These are phyloP conservation scores for Aphaenogaster floridana DNA, from an alignment of 1,140 invertebrate genomes.

Conservation along the genomic window DNA sequence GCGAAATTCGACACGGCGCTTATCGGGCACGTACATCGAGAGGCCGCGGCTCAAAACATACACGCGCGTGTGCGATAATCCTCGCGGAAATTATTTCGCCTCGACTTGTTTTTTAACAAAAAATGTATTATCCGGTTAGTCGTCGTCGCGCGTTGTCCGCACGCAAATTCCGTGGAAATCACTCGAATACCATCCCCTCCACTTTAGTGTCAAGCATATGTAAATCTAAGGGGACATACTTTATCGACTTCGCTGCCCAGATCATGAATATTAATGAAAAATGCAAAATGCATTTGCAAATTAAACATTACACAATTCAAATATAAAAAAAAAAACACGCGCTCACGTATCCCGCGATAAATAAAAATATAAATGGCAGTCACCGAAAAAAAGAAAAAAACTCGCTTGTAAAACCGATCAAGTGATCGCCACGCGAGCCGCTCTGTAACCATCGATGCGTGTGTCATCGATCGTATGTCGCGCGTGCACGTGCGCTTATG, in stretches of 20 bases:
- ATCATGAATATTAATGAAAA: conserved; percentile 32
- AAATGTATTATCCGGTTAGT: not conserved
- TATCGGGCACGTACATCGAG: conserved; percentile 56
- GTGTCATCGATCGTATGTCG: not conserved
- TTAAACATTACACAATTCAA: not conserved
- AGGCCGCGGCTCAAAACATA: not conserved
- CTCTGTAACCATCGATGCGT: not conserved
- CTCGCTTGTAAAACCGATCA: not conserved
- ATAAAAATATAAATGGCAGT: conserved; percentile 16
- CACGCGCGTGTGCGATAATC: conserved; percentile 10
- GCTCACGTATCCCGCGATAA: not conserved
- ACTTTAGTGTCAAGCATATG: not conserved
- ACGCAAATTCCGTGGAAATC: not conserved
- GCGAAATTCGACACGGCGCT: conserved; percentile 40
- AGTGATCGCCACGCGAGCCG: not conserved
- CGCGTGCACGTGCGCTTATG: conserved; percentile 29
- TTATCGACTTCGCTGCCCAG: not conserved
- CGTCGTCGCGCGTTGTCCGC: not conserved
- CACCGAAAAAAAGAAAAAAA: not conserved
- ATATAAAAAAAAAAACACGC: not conserved
- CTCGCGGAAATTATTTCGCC: conserved; percentile 3
- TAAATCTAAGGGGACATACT: conserved; percentile 17
- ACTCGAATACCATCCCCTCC: not conserved
- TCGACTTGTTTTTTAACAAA: not conserved
- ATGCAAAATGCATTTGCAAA: conserved; percentile 34